Base-by-base conservation (phyloP, 2,888 invertebrate species). In the Synanthedon vespiformis region DNA sequence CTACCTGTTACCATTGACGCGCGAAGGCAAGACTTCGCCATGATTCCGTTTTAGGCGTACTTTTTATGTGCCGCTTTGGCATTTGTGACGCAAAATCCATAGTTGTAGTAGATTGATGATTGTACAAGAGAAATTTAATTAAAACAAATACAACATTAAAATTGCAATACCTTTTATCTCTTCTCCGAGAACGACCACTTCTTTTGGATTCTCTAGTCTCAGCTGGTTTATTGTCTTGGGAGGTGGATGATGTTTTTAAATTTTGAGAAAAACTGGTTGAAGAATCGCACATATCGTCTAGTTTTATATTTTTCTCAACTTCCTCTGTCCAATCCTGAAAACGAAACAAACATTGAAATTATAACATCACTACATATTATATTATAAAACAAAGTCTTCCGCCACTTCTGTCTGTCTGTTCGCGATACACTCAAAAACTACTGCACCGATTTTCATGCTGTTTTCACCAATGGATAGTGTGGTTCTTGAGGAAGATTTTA, bases 241-340 rank as follows among this genome's bases (percentile, higher is more conserved):
- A 60, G 52, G 64, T 61, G 48, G 68, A 57, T 22, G 72, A 62
- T 14, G 27, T 40, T 61, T 77, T 82, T 27, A 70, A 53, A 58
- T 64, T 76, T 67, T 75, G 78, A 22, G 76, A 74, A 62, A 84
- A 85, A 66, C 80, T 79, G 5, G 72, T 71, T 16, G 80, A 72
- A 13, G 82, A 68, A 56, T 84, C 81, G 64, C 74, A 72, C 57
- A 76, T 59, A 50, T 86, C 86, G 61, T 86, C 87, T 16, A 87
- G 61, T 65, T 83, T 83, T 52, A 82, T 83, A 56, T 84, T 80
- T 57, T 84, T 86, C 59, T 88, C 88, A 8, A 87, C 85, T 73
- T 88, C 88, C 58, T 88, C 87, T 55, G 80, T 86, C 88, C 88
- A 88, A 64, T 88, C 88, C 88, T 88, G 56, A 14, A 63, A 51